These are phyloP conservation scores for Cynodonichthys magdalenae DNA, from an alignment of 2,797 vertebrate genomes.

Conservation along the genomic window DNA sequence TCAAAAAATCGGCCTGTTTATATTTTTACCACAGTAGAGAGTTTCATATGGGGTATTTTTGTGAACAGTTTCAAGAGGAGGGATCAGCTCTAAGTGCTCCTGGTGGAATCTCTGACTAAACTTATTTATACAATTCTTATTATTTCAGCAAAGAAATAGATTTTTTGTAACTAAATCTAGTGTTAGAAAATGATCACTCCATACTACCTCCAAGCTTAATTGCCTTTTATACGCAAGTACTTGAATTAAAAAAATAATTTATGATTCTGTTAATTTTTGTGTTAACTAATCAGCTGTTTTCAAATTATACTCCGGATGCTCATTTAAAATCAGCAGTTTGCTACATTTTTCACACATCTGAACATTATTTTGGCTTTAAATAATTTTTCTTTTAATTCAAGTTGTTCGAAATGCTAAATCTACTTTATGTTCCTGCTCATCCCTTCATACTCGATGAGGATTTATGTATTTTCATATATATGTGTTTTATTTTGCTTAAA, in stretches of 20 bases:
- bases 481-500: slow-evolving; percentile 4
- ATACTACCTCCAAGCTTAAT: too few species aligned
- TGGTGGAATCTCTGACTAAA: neutral
- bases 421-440: neutral
- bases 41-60: neutral
- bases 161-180: neutral
- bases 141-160: neutral
- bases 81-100: neutral
- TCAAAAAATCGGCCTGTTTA: neutral
- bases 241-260: too few species aligned
- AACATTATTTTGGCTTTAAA: too few species aligned
- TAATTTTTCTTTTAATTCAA: neutral
- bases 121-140: neutral
- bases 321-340: neutral
- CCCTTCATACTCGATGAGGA: neutral
- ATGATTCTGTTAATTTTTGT: too few species aligned
- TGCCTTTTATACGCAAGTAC: too few species aligned
- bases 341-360: too few species aligned
- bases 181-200: too few species aligned
- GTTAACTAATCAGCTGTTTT: too few species aligned
- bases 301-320: neutral
- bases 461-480: neutral
- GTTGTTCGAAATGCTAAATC: too few species aligned
- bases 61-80: neutral
- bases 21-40: slow-evolving; percentile 1